phyloP scores from a whole-genome alignment of 64 coral and sea anemone genomes.

The Montipora foliosa region DNA sequence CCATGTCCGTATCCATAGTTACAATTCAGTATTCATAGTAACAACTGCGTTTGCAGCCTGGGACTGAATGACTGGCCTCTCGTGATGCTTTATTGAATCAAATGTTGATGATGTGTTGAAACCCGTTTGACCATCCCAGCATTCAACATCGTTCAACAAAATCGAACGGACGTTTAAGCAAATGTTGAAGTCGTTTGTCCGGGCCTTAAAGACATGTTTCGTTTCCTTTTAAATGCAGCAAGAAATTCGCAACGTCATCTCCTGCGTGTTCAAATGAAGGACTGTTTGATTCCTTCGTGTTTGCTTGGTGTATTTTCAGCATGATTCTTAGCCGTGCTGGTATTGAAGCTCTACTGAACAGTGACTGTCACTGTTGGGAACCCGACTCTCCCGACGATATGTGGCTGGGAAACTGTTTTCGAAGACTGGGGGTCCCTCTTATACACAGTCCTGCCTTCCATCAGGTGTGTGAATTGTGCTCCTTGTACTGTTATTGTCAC shows the following conservation, averaged over 20 bases:
- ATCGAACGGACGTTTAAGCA: no score
- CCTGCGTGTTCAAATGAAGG: not conserved
- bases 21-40: no score
- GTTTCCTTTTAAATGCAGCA: no score
- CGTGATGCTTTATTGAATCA: no score
- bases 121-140: no score
- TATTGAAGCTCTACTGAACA: conserved; percentile 68
- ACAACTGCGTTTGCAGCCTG: no score
- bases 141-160: no score
- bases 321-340: conserved; percentile 90
- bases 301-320: conserved; percentile 42
- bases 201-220: no score
- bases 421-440: conserved; percentile 74
- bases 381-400: conserved; percentile 89
- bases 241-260: not conserved
- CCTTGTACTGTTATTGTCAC: not conserved
- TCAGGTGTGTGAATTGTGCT: conserved; percentile 37
- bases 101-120: no score
- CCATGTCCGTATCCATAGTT: no score
- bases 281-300: not conserved
- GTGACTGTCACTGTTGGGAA: conserved; percentile 83
- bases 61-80: no score
- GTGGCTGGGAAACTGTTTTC: conserved; percentile 94
- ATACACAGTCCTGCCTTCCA: conserved; percentile 86
- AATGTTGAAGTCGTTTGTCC: no score